Evolutionary conservation across 2,797 vertebrate species (phyloP).

Genomic region (Myotis pilosus): DNA sequence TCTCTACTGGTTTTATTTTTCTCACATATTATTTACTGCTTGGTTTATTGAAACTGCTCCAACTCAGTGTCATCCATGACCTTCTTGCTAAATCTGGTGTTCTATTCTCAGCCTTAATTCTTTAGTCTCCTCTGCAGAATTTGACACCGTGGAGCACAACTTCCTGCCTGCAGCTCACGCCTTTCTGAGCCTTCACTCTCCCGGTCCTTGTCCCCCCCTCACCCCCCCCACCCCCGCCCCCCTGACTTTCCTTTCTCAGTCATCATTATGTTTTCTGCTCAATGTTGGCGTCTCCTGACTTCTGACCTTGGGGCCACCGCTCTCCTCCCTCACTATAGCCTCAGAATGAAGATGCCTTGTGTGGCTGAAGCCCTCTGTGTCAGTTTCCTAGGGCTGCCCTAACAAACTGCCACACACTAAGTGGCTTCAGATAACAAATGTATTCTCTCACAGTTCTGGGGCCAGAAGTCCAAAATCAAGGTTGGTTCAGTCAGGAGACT

Average conservation of each 20-base stretch:
- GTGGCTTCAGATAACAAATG: not conserved
- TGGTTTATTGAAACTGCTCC: not conserved
- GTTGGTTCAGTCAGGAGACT: not conserved
- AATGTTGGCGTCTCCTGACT: not conserved
- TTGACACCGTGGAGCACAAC: not conserved
- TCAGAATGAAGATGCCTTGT: not conserved
- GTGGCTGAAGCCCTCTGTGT: not conserved
- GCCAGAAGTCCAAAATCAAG: not conserved
- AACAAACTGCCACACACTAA: not conserved
- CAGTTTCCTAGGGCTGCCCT: not conserved
- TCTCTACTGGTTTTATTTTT: not conserved
- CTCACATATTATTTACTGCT: not conserved
- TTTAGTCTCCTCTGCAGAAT: constrained; percentile 20
- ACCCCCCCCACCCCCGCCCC: too few relatives aligned
- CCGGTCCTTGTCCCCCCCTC: not conserved
- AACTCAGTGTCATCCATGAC: not conserved
- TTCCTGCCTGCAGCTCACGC: not conserved
- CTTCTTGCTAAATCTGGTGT: constrained; percentile 5
- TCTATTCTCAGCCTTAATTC: not conserved
- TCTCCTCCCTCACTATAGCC: not conserved
- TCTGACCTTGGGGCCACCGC: not conserved
- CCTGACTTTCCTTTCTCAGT: not conserved
- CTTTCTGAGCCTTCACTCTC: not conserved
- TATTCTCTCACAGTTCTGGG: not conserved
- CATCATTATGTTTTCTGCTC: not conserved